phyloP scores from a whole-genome alignment of 2,888 invertebrate species.

The Antheraea assamensis region DNA sequence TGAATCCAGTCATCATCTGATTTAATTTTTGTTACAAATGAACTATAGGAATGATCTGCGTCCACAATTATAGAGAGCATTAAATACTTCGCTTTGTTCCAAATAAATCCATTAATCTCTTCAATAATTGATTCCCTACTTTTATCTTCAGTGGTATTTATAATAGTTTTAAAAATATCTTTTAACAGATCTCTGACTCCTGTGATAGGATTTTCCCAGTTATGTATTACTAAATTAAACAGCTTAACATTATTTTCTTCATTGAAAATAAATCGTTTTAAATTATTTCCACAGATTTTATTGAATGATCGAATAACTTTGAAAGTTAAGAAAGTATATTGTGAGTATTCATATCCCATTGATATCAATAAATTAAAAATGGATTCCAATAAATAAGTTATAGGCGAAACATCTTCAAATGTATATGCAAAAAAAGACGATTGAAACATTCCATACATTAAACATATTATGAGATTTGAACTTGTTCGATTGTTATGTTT shows the following conservation, averaged over 20 bases:
- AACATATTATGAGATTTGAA: conserved; percentile 49
- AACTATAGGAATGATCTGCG: background rate
- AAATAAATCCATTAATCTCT: conserved; percentile 75
- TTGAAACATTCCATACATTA: conserved; percentile 75
- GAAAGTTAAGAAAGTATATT: conserved; percentile 75
- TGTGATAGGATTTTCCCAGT: conserved; percentile 84
- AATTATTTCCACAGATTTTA: conserved; percentile 60
- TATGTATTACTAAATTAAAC: conserved; percentile 79
- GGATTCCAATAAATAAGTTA: conserved; percentile 42
- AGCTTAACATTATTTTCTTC: conserved; percentile 61
- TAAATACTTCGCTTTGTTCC: conserved; percentile 83
- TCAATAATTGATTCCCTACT: conserved; percentile 47
- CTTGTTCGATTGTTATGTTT: conserved; percentile 30
- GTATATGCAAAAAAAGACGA: conserved; percentile 56
- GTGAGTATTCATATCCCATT: conserved; percentile 77
- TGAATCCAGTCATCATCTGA: conserved; percentile 50
- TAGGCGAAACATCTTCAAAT: conserved; percentile 28
- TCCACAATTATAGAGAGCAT: conserved; percentile 79
- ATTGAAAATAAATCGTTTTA: conserved; percentile 50
- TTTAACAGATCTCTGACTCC: conserved; percentile 81
- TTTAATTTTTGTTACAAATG: conserved; percentile 21
- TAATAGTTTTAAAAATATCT: conserved; percentile 68
- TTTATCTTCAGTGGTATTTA: conserved; percentile 46
- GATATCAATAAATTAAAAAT: conserved; percentile 53
- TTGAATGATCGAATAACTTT: conserved; percentile 74